These are phyloP conservation scores for Micrasema longulum DNA, from an alignment of 1,140 invertebrate species.

Conservation along the genomic window DNA sequence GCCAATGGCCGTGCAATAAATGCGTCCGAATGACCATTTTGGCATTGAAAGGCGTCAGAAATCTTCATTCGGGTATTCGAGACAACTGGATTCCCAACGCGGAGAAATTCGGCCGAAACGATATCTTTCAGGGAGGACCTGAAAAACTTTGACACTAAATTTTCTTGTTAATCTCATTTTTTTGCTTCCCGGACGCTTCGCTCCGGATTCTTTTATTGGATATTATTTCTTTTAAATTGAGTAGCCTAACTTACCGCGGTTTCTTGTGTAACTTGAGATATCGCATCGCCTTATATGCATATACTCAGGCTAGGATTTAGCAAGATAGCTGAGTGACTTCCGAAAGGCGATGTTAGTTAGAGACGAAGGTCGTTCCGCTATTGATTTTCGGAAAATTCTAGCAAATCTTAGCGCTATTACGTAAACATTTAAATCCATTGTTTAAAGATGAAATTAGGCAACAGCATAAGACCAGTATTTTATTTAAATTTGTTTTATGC, in stretches of 20 bases:
- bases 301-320: conserved; percentile 14
- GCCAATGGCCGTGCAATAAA: conserved; percentile 9
- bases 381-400: conserved; percentile 20
- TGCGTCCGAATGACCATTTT: conserved; percentile 25
- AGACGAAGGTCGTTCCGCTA: conserved; percentile 27
- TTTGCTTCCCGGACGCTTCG: too few relatives aligned
- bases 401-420: conserved; percentile 3
- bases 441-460: conserved; percentile 26
- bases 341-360: conserved; percentile 9
- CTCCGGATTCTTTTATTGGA: too few relatives aligned
- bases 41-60: conserved; percentile 17
- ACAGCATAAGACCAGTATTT: background rate
- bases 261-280: background rate
- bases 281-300: conserved; percentile 12
- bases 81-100: background rate
- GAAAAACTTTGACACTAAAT: too few relatives aligned
- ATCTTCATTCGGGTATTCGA: conserved; percentile 8
- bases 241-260: too few relatives aligned
- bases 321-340: conserved; percentile 13
- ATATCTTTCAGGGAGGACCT: too few relatives aligned
- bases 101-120: conserved; percentile 2
- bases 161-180: too few relatives aligned
- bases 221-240: too few relatives aligned
- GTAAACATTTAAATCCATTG: conserved; percentile 20
- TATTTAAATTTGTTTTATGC: too few relatives aligned